Evolutionary conservation across 1,140 invertebrate genomes (phyloP).

Genomic region (Mya arenaria): DNA sequence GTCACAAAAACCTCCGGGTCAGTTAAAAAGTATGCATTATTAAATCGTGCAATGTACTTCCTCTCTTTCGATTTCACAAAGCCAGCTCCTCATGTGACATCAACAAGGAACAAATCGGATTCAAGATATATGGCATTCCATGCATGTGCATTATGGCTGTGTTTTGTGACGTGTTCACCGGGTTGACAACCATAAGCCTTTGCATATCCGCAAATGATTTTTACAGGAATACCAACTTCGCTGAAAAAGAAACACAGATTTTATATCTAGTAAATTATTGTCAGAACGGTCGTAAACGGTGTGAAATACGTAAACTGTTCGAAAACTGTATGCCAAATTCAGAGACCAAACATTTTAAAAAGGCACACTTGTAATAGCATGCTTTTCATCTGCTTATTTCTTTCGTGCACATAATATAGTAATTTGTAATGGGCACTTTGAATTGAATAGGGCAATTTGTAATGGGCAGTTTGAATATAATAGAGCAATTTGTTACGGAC

Average conservation of each 20-base stretch:
- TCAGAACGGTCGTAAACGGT: too few relatives aligned
- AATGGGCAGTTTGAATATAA: too few relatives aligned
- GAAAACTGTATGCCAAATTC: too few relatives aligned
- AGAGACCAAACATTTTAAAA: too few relatives aligned
- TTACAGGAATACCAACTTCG: constrained; percentile 39
- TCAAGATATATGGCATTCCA: constrained; percentile 70
- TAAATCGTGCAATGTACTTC: constrained; percentile 59
- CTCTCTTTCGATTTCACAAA: constrained; percentile 54
- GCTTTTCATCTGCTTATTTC: too few relatives aligned
- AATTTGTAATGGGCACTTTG: too few relatives aligned
- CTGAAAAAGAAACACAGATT: constrained; percentile 28
- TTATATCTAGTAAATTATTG: not conserved
- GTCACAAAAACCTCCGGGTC: constrained; percentile 82
- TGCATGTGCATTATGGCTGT: constrained; percentile 85
- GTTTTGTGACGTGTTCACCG: constrained; percentile 95
- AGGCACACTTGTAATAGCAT: too few relatives aligned
- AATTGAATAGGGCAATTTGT: too few relatives aligned
- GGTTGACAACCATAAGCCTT: constrained; percentile 98
- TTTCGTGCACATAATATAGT: too few relatives aligned
- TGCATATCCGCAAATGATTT: constrained; percentile 88
- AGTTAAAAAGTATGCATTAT: constrained; percentile 81
- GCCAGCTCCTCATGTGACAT: constrained; percentile 81
- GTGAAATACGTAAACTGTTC: too few relatives aligned
- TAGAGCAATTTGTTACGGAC: too few relatives aligned
- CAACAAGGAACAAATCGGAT: constrained; percentile 67